phyloP scores from a whole-genome alignment of 2,113 vertebrate genomes.

The Menidia beryllina region DNA sequence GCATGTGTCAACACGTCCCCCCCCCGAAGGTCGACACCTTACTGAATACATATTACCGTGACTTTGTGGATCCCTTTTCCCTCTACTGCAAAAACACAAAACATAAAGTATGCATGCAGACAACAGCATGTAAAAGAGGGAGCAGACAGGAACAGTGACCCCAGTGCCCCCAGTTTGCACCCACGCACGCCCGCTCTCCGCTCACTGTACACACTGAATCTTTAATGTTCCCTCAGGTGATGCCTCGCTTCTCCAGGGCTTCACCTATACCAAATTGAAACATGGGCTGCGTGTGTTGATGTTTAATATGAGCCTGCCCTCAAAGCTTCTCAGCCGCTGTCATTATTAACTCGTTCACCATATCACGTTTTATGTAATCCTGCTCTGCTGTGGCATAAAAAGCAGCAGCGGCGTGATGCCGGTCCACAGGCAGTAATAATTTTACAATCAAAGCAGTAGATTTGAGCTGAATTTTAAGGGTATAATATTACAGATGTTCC shows the following conservation, averaged over 20 bases:
- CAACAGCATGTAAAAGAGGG: constrained; percentile 23
- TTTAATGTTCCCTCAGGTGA: constrained; percentile 73
- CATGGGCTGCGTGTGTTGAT: background rate
- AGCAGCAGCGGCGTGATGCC: background rate
- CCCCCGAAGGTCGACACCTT: constrained; percentile 74
- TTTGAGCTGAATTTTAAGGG: background rate
- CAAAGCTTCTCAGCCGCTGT: constrained; percentile 9
- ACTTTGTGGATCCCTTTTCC: constrained; percentile 60
- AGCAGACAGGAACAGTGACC: constrained; percentile 31
- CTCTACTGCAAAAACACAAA: background rate
- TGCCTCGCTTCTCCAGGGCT: constrained; percentile 56
- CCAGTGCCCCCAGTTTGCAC: constrained; percentile 23
- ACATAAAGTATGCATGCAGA: background rate
- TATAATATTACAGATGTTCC: background rate
- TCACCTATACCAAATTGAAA: constrained; percentile 55
- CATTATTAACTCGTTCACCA: background rate
- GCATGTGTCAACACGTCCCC: constrained; percentile 78
- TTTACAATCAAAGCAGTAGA: background rate
- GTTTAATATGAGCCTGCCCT: constrained; percentile 23
- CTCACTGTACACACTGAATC: constrained; percentile 58
- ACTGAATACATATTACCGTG: constrained; percentile 71
- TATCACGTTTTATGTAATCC: background rate
- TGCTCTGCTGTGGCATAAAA: background rate
- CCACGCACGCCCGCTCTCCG: constrained; percentile 8
- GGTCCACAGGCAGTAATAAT: background rate